Evolutionary conservation across 2,797 vertebrate species (phyloP).

Genomic region (Eulemur coronatus): DNA sequence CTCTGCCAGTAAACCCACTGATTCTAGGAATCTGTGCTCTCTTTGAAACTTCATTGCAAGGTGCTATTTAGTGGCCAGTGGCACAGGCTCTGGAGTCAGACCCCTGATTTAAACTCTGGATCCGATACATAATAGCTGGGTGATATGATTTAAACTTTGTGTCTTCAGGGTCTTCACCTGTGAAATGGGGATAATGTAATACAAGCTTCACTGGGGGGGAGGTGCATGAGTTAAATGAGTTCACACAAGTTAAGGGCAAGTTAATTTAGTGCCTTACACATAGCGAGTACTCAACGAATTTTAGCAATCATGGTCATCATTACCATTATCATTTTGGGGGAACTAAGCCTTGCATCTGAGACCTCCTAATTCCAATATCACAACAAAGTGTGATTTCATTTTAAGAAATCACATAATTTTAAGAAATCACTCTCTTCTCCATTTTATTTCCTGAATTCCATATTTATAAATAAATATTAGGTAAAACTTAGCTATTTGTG

Average conservation of each 20-base stretch:
- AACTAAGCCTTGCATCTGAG: neutral
- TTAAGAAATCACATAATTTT: neutral
- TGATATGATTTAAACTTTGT: neutral
- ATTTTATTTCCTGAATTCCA: neutral
- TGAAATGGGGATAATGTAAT: neutral
- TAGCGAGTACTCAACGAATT: neutral
- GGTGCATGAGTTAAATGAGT: neutral
- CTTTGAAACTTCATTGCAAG: neutral
- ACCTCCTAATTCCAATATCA: neutral
- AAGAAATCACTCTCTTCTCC: neutral
- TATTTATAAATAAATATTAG: neutral
- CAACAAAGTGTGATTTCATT: neutral
- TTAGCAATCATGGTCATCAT: neutral
- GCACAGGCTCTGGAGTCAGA: neutral
- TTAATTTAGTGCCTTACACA: neutral
- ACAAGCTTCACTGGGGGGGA: neutral
- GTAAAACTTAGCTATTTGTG: neutral
- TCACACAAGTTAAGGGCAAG: neutral
- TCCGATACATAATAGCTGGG: neutral
- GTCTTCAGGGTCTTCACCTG: neutral
- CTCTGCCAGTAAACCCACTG: neutral
- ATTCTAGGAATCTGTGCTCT: neutral
- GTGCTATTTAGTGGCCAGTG: neutral
- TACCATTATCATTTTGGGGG: neutral
- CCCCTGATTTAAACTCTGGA: slow-evolving; percentile 7